phyloP scores from a whole-genome alignment of 2,888 invertebrate species.

The Cloeon dipterum region DNA sequence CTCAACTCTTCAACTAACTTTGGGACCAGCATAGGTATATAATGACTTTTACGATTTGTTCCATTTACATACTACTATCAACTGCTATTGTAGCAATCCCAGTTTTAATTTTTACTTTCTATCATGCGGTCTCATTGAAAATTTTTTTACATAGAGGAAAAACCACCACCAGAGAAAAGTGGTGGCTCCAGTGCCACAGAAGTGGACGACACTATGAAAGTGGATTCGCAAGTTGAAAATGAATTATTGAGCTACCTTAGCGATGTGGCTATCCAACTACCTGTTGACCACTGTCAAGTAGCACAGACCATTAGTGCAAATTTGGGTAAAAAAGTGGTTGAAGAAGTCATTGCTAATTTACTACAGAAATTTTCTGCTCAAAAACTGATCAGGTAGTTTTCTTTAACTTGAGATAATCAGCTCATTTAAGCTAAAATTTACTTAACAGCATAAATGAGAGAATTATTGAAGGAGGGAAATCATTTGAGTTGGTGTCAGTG shows the following conservation, averaged over 20 bases:
- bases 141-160: too few relatives aligned
- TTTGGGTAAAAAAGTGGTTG: slow-evolving; percentile 25
- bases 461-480: slow-evolving; percentile 19
- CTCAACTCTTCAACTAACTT: slow-evolving; percentile 22
- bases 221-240: slow-evolving; percentile 35
- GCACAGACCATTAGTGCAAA: slow-evolving; percentile 27
- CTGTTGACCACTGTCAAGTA: slow-evolving; percentile 42
- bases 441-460: slow-evolving; percentile 20
- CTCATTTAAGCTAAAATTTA: background rate
- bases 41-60: too few relatives aligned
- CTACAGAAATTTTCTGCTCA: slow-evolving; percentile 59
- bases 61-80: too few relatives aligned
- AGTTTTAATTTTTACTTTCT: too few relatives aligned
- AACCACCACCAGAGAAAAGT: too few relatives aligned
- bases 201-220: slow-evolving; percentile 11
- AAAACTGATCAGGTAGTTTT: slow-evolving; percentile 31
- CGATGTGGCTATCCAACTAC: slow-evolving; percentile 42
- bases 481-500: slow-evolving; percentile 25
- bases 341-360: slow-evolving; percentile 41
- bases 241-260: slow-evolving; percentile 39
- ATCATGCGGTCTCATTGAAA: too few relatives aligned
- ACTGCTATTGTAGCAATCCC: too few relatives aligned
- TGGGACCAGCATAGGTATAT: too few relatives aligned
- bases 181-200: too few relatives aligned
- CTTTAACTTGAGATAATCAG: background rate